Evolutionary conservation across 2,888 invertebrate species (phyloP).

Genomic region (Cheiracanthium punctorium): DNA sequence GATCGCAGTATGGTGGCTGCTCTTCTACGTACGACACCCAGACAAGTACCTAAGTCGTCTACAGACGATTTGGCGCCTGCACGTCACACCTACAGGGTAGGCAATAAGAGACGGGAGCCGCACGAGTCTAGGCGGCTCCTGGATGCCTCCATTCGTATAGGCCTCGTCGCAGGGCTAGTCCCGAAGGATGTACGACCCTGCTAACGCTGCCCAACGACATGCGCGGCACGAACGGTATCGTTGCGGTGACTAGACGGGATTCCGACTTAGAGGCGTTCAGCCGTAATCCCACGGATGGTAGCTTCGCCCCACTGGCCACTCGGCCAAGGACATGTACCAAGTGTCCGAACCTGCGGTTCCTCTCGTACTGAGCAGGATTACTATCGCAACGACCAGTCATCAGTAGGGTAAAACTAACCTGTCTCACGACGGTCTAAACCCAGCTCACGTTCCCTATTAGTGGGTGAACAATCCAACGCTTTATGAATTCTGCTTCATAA

Average conservation of each 20-base stretch:
- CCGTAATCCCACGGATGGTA: conserved; percentile 81
- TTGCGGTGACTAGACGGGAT: conserved; percentile 80
- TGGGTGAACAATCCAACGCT: conserved; percentile 85
- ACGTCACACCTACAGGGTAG: no score
- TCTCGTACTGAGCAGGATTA: conserved; percentile 80
- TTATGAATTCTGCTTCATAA: conserved; percentile 83
- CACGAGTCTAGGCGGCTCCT: no score
- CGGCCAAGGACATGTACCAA: conserved; percentile 81
- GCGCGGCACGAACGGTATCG: conserved; percentile 72
- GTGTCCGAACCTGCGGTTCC: conserved; percentile 81
- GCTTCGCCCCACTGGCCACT: conserved; percentile 82
- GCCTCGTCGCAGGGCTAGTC: no score
- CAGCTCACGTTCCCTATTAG: conserved; percentile 82
- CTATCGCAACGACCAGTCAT: conserved; percentile 77
- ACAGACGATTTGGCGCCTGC: no score
- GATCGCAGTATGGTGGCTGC: no score
- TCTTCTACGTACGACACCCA: no score
- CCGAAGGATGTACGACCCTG: no score
- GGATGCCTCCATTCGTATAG: no score
- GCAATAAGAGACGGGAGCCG: no score
- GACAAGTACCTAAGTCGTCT: no score
- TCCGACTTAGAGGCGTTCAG: conserved; percentile 80
- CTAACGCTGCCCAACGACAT: no score
- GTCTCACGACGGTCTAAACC: conserved; percentile 83
- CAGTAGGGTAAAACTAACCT: conserved; percentile 74